phyloP scores from a whole-genome alignment of 2,888 invertebrate species.

The Merodon equestris region DNA sequence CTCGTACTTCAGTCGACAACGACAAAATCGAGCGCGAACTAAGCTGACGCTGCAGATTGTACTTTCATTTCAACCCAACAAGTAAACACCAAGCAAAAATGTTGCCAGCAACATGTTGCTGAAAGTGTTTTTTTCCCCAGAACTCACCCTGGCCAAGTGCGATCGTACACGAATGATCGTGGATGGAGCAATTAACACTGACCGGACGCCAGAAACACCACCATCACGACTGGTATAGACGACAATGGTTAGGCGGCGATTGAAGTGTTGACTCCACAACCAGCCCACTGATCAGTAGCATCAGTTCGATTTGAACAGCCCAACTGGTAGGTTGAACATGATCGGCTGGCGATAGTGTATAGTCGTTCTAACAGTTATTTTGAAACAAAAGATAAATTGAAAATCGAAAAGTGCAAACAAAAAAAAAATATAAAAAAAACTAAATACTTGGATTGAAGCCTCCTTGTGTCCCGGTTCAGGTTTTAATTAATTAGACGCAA shows the following conservation, averaged over 20 bases:
- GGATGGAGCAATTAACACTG: conserved; percentile 2
- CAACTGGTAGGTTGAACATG: conserved; percentile 54
- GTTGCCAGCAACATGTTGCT: conserved; percentile 51
- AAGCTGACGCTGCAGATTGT: conserved; percentile 41
- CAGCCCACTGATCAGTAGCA: conserved; percentile 40
- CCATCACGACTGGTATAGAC: conserved; percentile 11
- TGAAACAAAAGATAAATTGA: conserved; percentile 4
- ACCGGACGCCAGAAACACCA: conserved; percentile 21
- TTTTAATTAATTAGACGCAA: neutral
- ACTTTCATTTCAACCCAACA: neutral
- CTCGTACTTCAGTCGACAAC: no score
- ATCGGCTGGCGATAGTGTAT: conserved; percentile 26
- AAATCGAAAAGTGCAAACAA: no score
- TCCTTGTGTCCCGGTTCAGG: conserved; percentile 17
- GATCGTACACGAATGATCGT: conserved; percentile 2
- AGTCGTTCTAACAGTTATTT: conserved; percentile 17
- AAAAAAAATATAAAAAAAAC: no score
- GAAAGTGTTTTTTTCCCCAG: no score
- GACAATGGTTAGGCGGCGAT: conserved; percentile 2
- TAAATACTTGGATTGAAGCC: no score
- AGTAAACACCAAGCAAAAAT: conserved; percentile 22
- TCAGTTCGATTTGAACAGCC: conserved; percentile 58
- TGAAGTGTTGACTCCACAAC: conserved; percentile 22
- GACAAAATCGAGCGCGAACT: no score
- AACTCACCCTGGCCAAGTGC: neutral